Conservation (phyloP, 2,888 invertebrate genomes). For the Sminthurides aquaticus region DNA sequence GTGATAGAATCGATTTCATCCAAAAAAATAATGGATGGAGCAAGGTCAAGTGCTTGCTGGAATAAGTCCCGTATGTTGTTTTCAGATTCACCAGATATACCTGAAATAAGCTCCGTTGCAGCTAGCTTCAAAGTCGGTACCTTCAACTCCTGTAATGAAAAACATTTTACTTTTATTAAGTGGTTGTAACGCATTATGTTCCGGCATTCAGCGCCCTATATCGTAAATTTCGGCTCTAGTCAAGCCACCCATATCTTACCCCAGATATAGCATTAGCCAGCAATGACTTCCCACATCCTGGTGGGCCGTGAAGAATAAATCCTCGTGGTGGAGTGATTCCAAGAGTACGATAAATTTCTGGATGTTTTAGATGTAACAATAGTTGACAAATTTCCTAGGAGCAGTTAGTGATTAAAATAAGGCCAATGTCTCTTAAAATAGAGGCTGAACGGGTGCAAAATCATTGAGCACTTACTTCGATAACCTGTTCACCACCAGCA, state of each 20-base stretch:
- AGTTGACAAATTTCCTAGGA: slow-evolving; percentile 47
- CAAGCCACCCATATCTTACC: slow-evolving; percentile 49
- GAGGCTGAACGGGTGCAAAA: no score
- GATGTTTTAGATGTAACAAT: slow-evolving; percentile 77
- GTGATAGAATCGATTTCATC: slow-evolving; percentile 97
- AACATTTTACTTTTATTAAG: no score
- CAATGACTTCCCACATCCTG: slow-evolving; percentile 81
- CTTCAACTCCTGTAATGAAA: slow-evolving; percentile 60
- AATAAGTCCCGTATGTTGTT: slow-evolving; percentile 85
- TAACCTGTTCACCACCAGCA: slow-evolving; percentile 69
- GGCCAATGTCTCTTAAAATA: not conserved
- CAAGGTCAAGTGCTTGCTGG: slow-evolving; percentile 64
- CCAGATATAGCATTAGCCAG: slow-evolving; percentile 76
- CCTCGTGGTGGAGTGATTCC: slow-evolving; percentile 84
- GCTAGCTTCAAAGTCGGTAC: slow-evolving; percentile 78
- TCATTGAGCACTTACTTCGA: slow-evolving; percentile 50
- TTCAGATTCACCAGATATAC: slow-evolving; percentile 76
- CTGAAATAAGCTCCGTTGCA: slow-evolving; percentile 86
- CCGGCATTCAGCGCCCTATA: no score
- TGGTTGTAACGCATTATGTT: no score
- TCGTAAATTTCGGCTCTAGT: no score
- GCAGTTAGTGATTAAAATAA: slow-evolving; percentile 5
- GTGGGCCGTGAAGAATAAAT: slow-evolving; percentile 88
- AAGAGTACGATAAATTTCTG: slow-evolving; percentile 75
- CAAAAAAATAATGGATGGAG: slow-evolving; percentile 82